Evolutionary conservation across 2,113 vertebrate species (phyloP).

Genomic region (Tinamus guttatus): DNA sequence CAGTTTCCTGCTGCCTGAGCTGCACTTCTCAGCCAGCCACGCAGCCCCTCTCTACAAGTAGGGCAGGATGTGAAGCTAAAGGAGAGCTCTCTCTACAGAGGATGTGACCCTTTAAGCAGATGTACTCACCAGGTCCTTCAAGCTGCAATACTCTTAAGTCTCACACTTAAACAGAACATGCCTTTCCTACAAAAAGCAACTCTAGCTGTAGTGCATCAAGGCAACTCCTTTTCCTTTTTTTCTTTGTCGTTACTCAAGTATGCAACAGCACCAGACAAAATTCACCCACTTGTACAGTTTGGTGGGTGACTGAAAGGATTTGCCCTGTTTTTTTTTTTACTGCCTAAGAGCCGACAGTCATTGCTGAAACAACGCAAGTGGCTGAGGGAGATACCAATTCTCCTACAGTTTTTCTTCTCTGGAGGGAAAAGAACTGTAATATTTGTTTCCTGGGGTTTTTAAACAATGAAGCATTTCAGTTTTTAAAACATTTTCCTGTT

Average conservation of each 20-base stretch:
- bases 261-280: background rate
- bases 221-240: background rate
- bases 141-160: background rate
- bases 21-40: background rate
- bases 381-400: background rate
- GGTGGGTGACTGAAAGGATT: background rate
- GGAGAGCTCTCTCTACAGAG: background rate
- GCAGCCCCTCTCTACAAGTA: background rate
- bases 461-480: slow-evolving; percentile 66
- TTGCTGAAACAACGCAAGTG: background rate
- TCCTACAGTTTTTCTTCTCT: background rate
- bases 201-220: background rate
- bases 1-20: background rate
- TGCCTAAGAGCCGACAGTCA: background rate
- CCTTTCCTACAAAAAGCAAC: background rate
- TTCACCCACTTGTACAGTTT: background rate
- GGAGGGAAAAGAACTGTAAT: background rate
- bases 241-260: background rate
- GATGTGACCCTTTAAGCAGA: rapidly evolving
- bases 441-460: slow-evolving; percentile 63
- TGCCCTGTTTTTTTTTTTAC: background rate
- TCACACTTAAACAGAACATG: rapidly evolving
- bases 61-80: background rate
- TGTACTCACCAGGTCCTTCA: background rate
- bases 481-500: slow-evolving; percentile 45